These are phyloP conservation scores for Philotrypesis tridentata DNA, from an alignment of 1,140 invertebrate genomes.

Conservation along the genomic window DNA sequence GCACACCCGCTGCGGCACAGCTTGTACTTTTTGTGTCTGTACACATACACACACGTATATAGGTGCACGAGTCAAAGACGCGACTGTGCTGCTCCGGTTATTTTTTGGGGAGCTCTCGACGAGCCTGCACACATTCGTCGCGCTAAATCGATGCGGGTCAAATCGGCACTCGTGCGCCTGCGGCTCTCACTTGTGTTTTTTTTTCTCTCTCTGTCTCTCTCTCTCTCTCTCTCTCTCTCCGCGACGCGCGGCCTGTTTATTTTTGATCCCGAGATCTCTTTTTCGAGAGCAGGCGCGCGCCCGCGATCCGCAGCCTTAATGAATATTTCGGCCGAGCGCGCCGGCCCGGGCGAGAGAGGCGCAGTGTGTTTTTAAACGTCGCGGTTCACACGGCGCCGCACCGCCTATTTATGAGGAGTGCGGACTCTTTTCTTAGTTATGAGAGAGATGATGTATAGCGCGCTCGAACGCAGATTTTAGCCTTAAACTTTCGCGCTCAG, in stretches of 20 bases:
- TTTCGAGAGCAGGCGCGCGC: too few relatives aligned
- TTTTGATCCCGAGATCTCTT: neutral
- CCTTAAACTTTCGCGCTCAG: too few relatives aligned
- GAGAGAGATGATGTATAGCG: too few relatives aligned
- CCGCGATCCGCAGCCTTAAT: neutral
- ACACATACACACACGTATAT: neutral
- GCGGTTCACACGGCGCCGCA: too few relatives aligned
- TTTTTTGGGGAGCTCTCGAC: neutral
- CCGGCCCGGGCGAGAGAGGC: neutral
- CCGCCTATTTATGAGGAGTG: neutral
- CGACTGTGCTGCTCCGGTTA: neutral
- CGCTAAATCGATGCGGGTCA: conserved; percentile 1
- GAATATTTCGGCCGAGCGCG: neutral
- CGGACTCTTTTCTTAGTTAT: too few relatives aligned
- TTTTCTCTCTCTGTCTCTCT: neutral
- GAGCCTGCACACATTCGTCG: neutral
- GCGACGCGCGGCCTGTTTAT: neutral
- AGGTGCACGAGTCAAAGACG: neutral
- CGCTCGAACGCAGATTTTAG: too few relatives aligned
- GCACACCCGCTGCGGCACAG: neutral
- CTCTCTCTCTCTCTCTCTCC: neutral
- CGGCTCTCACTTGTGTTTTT: too few relatives aligned
- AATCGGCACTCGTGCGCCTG: neutral
- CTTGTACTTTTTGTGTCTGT: neutral
- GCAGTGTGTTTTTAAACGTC: neutral